phyloP scores from a whole-genome alignment of 2,888 invertebrate species.

The Rhingia campestris region DNA sequence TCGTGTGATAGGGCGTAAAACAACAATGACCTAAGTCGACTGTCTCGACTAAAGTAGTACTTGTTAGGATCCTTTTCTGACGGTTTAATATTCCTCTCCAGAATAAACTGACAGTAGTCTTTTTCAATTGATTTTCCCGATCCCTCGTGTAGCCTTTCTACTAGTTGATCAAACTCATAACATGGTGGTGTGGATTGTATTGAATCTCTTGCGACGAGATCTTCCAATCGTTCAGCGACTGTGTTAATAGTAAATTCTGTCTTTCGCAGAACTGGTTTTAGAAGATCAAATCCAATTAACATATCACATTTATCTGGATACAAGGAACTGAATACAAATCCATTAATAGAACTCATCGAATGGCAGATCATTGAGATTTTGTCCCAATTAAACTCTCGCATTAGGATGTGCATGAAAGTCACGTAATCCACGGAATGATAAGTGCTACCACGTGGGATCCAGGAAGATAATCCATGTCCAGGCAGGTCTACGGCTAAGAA shows the following conservation, averaged over 20 bases:
- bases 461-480: slow-evolving; percentile 89
- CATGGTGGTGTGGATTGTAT: slow-evolving; percentile 84
- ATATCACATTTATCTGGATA: slow-evolving; percentile 85
- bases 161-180: slow-evolving; percentile 86
- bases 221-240: slow-evolving; percentile 81
- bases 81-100: slow-evolving; percentile 84
- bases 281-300: slow-evolving; percentile 79
- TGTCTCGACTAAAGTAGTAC: slow-evolving; percentile 87
- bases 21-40: slow-evolving; percentile 84
- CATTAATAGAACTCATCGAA: slow-evolving; percentile 87
- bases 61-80: slow-evolving; percentile 85
- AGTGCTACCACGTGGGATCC: slow-evolving; percentile 85
- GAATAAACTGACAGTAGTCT: slow-evolving; percentile 84
- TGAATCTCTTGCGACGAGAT: slow-evolving; percentile 81
- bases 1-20: slow-evolving; percentile 80
- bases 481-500: slow-evolving; percentile 88
- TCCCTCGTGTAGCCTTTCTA: slow-evolving; percentile 84
- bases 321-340: slow-evolving; percentile 85
- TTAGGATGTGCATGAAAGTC: slow-evolving; percentile 84
- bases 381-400: slow-evolving; percentile 87
- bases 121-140: slow-evolving; percentile 84
- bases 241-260: slow-evolving; percentile 76
- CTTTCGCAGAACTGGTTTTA: slow-evolving; percentile 78
- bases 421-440: slow-evolving; percentile 83
- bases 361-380: slow-evolving; percentile 88